Percentiles rank a stretch among this genome's conserved stretches.
Evolutionary conservation across 2,797 vertebrate genomes (phyloP).

Genomic region (Artibeus jamaicensis): DNA sequence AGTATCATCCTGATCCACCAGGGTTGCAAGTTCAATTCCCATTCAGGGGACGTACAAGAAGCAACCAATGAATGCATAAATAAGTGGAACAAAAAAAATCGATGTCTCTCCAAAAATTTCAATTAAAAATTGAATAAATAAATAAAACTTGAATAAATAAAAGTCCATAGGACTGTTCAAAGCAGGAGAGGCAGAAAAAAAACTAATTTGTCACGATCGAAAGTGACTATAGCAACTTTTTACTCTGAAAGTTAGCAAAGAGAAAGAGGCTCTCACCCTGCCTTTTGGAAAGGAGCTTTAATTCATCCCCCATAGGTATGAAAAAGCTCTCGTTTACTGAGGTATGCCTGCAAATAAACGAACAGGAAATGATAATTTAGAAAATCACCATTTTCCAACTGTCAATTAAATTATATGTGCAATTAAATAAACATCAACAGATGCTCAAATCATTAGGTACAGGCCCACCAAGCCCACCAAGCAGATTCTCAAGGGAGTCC

Average conservation of each 20-base stretch:
- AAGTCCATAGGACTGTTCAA: background rate
- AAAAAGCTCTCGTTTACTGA: background rate
- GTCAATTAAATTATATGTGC: background rate
- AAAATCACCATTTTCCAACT: background rate
- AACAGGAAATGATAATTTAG: background rate
- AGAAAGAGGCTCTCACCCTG: background rate
- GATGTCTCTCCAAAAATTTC: background rate
- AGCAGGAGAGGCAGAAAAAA: background rate
- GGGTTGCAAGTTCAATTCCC: background rate
- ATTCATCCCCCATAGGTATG: background rate
- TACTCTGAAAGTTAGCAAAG: slow-evolving; percentile 12
- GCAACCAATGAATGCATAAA: background rate
- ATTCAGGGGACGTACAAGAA: background rate
- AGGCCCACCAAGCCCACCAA: background rate
- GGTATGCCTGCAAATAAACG: background rate
- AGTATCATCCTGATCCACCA: background rate
- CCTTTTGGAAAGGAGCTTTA: background rate
- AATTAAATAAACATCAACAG: background rate
- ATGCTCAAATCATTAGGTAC: background rate
- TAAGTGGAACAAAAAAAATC: background rate
- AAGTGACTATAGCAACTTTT: background rate
- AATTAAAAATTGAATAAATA: background rate
- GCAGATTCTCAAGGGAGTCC: background rate
- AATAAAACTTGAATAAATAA: background rate
- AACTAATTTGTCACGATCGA: background rate